These are phyloP conservation scores for Hypena proboscidalis DNA, from an alignment of 2,888 invertebrate genomes.

Conservation along the genomic window DNA sequence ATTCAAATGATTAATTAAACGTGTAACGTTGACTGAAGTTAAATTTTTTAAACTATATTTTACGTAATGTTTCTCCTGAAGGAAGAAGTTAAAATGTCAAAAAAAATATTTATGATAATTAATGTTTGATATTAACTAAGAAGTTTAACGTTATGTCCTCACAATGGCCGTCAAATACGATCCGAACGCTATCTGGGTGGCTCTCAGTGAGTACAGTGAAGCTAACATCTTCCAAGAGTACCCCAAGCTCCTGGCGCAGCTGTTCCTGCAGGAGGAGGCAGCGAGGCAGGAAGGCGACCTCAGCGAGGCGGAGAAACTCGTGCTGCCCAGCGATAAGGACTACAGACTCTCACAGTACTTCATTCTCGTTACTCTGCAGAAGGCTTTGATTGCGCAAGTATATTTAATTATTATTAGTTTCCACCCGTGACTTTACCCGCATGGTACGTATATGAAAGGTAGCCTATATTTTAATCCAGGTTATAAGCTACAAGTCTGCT, in stretches of 20 bases:
- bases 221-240: constrained; percentile 88
- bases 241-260: constrained; percentile 86
- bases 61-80: too few relatives aligned
- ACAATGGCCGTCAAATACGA: constrained; percentile 69
- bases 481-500: too few relatives aligned
- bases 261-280: constrained; percentile 82
- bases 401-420: constrained; percentile 30
- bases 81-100: too few relatives aligned
- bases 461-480: too few relatives aligned
- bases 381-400: constrained; percentile 67
- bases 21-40: too few relatives aligned
- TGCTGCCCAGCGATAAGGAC: constrained; percentile 88
- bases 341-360: constrained; percentile 89
- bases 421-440: too few relatives aligned
- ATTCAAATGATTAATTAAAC: too few relatives aligned
- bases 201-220: constrained; percentile 82
- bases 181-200: constrained; percentile 80
- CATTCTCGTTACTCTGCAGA: constrained; percentile 87
- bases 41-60: too few relatives aligned
- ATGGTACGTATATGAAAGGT: too few relatives aligned
- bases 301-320: constrained; percentile 82
- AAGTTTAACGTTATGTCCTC: constrained; percentile 36
- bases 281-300: constrained; percentile 72
- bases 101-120: too few relatives aligned
- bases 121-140: too few relatives aligned